These are phyloP conservation scores for Dolichomitus sp. DNA, from an alignment of 2,888 invertebrate genomes.

Conservation along the genomic window DNA sequence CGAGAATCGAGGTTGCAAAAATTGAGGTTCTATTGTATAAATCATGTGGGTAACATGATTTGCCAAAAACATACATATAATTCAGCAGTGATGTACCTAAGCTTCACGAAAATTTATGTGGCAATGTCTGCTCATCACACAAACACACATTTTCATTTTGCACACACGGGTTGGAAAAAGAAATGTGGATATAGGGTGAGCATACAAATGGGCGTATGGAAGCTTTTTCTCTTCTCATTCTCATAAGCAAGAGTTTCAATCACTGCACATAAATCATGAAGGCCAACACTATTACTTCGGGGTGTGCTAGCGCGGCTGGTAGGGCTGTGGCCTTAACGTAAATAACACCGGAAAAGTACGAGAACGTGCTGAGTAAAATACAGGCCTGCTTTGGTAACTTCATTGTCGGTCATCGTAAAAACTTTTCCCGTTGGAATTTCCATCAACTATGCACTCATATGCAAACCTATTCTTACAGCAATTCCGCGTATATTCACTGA, in stretches of 20 bases:
- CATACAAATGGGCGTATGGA: slow-evolving; percentile 30
- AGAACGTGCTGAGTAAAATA: slow-evolving; percentile 13
- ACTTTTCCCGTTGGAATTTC: not conserved
- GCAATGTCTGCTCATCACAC: slow-evolving; percentile 19
- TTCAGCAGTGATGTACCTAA: slow-evolving; percentile 7
- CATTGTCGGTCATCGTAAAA: slow-evolving; percentile 11
- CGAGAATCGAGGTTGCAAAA: too few relatives aligned
- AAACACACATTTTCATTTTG: slow-evolving; percentile 14
- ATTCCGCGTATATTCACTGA: not conserved
- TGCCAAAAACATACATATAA: slow-evolving; percentile 24
- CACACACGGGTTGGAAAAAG: slow-evolving; percentile 14
- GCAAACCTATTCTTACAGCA: not conserved
- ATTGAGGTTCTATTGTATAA: not conserved
- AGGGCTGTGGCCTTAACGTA: slow-evolving; percentile 7
- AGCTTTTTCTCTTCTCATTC: slow-evolving; percentile 19
- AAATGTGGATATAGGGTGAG: slow-evolving; percentile 28
- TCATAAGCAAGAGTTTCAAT: slow-evolving; percentile 39
- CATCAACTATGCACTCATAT: not conserved
- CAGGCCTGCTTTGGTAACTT: slow-evolving; percentile 5
- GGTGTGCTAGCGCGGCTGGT: not conserved
- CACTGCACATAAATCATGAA: slow-evolving; percentile 43
- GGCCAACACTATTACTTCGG: slow-evolving; percentile 14
- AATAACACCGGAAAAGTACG: slow-evolving; percentile 11
- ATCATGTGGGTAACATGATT: not conserved
- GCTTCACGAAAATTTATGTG: not conserved